Evolutionary conservation across 2,888 invertebrate species (phyloP).

Genomic region (Digitonthophagus gazella): DNA sequence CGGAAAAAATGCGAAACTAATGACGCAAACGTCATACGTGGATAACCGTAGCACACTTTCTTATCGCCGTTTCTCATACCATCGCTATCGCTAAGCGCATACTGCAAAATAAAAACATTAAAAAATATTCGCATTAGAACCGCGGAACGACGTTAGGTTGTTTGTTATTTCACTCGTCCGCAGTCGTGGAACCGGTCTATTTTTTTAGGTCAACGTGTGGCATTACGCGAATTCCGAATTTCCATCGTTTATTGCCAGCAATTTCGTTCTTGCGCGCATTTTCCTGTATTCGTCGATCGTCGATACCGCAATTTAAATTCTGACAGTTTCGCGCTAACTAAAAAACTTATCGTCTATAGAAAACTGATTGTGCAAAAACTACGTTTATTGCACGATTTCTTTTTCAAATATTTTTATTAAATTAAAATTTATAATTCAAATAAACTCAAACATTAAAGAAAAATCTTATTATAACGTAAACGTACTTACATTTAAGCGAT

Average conservation of each 20-base stretch:
- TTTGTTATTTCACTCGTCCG: neutral
- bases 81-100: neutral
- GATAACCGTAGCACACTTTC: constrained; percentile 8
- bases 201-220: neutral
- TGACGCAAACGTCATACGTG: constrained; percentile 5
- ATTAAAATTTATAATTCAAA: no score
- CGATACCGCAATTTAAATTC: neutral
- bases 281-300: neutral
- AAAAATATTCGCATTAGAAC: neutral
- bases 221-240: neutral
- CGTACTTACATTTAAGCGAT: no score
- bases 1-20: constrained; percentile 4
- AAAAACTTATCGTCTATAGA: neutral
- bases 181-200: neutral
- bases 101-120: constrained; percentile 3
- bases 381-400: neutral
- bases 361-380: neutral
- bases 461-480: no score
- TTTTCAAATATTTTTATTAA: no score
- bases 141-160: neutral
- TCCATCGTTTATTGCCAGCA: neutral
- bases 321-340: neutral
- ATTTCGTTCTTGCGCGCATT: neutral
- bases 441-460: no score
- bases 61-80: neutral